phyloP scores from a whole-genome alignment of 2,797 vertebrate genomes.

The Oreochromis grahami region DNA sequence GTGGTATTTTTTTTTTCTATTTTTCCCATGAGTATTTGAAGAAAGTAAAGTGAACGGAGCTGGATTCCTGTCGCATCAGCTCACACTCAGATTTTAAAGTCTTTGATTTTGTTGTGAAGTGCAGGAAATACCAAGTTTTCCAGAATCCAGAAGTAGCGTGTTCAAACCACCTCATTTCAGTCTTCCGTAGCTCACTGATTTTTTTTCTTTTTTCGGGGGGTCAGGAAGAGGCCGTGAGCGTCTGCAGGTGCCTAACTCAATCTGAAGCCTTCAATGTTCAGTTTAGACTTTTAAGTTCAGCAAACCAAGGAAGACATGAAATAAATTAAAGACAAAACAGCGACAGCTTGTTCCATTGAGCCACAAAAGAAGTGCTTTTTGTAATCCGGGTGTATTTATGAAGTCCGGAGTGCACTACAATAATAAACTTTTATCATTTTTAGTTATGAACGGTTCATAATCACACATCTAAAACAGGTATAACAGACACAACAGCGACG shows the following conservation, averaged over 20 bases:
- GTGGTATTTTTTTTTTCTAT: neutral
- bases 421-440: neutral
- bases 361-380: neutral
- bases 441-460: neutral
- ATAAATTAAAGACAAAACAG: neutral
- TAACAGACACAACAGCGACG: neutral
- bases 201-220: neutral
- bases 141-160: neutral
- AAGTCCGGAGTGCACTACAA: neutral
- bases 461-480: neutral
- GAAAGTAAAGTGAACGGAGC: constrained; percentile 17
- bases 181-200: constrained; percentile 41
- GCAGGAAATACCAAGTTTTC: neutral
- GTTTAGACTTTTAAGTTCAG: neutral
- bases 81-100: neutral
- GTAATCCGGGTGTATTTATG: neutral
- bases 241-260: constrained; percentile 4
- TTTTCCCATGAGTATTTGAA: neutral
- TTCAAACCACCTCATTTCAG: constrained; percentile 4
- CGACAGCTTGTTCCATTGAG: neutral
- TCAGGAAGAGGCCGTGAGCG: neutral
- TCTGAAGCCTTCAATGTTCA: neutral
- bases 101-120: neutral
- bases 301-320: neutral
- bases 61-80: neutral